Evolutionary conservation across 2,113 vertebrate species (phyloP).

Genomic region (Nycticorax nycticorax): DNA sequence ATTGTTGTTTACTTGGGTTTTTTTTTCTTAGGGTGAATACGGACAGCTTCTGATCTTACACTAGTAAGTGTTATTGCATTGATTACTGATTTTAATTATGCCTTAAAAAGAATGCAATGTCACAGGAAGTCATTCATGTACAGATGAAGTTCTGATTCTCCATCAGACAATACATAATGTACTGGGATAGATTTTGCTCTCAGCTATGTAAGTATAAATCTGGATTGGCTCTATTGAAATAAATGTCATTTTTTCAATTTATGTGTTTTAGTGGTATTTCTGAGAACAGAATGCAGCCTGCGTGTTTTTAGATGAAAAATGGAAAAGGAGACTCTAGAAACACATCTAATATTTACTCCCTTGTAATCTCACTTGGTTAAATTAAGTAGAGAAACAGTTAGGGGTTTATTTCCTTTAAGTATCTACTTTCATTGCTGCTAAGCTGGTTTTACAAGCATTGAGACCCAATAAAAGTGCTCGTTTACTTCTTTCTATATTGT

Average conservation of each 20-base stretch:
- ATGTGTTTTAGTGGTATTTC: background rate
- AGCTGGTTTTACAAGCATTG: background rate
- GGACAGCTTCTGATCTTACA: background rate
- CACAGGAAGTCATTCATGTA: background rate
- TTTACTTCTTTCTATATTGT: background rate
- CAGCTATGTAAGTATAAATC: background rate
- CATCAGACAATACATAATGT: background rate
- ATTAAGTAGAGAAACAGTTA: background rate
- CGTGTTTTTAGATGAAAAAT: background rate
- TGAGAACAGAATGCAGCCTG: background rate
- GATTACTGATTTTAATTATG: background rate
- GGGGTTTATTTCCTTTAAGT: background rate
- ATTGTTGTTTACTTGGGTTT: rapidly evolving
- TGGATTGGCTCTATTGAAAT: background rate
- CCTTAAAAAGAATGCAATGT: background rate
- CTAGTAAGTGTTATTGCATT: background rate
- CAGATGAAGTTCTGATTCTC: background rate
- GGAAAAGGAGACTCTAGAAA: background rate
- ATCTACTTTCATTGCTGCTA: background rate
- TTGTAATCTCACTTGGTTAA: background rate
- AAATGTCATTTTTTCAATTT: background rate
- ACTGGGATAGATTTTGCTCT: background rate
- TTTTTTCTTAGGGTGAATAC: background rate
- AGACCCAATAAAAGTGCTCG: background rate
- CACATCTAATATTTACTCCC: background rate